Evolutionary conservation across 2,888 invertebrate species (phyloP).

Genomic region (Coenonympha arcania): DNA sequence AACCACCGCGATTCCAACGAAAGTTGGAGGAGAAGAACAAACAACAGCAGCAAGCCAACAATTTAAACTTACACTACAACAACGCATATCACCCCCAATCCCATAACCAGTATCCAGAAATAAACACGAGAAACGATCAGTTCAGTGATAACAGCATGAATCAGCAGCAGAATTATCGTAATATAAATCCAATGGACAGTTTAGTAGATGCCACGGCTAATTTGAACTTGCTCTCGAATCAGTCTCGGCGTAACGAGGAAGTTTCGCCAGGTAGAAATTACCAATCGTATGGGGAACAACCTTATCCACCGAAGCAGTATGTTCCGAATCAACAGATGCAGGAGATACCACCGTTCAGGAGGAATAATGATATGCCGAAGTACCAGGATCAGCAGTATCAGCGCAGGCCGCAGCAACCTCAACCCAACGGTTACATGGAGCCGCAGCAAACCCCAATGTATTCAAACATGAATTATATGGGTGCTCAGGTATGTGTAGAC

Average conservation of each 20-base stretch:
- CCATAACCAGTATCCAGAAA: slow-evolving; percentile 47
- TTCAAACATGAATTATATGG: slow-evolving; percentile 44
- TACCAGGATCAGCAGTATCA: slow-evolving; percentile 52
- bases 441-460: slow-evolving; percentile 45
- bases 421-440: slow-evolving; percentile 56
- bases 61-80: slow-evolving; percentile 45
- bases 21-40: slow-evolving; percentile 68
- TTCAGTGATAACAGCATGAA: slow-evolving; percentile 45
- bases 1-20: slow-evolving; percentile 77
- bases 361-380: slow-evolving; percentile 39
- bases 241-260: slow-evolving; percentile 40
- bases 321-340: slow-evolving; percentile 41
- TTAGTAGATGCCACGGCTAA: slow-evolving; percentile 55
- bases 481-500: slow-evolving; percentile 16
- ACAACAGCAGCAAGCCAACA: slow-evolving; percentile 42
- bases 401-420: slow-evolving; percentile 32
- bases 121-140: slow-evolving; percentile 45
- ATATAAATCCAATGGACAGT: slow-evolving; percentile 48
- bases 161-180: slow-evolving; percentile 43
- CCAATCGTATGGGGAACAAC: slow-evolving; percentile 40
- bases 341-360: slow-evolving; percentile 48
- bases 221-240: slow-evolving; percentile 47
- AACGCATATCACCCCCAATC: slow-evolving; percentile 48
- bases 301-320: slow-evolving; percentile 45
- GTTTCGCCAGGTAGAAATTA: slow-evolving; percentile 41